Base-by-base conservation (phyloP, 2,113 vertebrate genomes). In the Gracilinanus agilis region DNA sequence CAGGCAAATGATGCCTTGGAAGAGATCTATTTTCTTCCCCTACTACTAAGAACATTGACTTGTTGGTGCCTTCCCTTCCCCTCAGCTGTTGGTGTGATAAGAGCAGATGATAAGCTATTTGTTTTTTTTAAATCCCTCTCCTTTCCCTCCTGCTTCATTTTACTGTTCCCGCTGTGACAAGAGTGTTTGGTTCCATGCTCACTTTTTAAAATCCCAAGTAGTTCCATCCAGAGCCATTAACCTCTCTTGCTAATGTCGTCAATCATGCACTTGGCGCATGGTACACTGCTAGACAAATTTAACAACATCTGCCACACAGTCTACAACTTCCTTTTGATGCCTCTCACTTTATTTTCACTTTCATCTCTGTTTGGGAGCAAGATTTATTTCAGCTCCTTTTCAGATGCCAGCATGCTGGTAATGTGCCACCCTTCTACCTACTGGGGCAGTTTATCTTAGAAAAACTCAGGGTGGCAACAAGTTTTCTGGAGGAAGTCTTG, bases 281-380 rank as follows among this genome's bases (percentile, higher is more conserved):
- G 96, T 95, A 89, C 95, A 97, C 95, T 95, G 98, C 98, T 97
- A 98, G 98, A 98, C 98, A 98, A 98, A 98, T 97, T 97, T 97
- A 97, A 98, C 98, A 98, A 98, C 98, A 98, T 98, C 98, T 98
- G 98, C 97, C 98, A 93, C 0, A 55, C 97, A 97, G 97, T 98
- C 98, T 98, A 94, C 96, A 98, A 98, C 98, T 98, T 98, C 98
- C 98, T 98, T 98, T 98, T 94, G 98, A 98, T 98, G 98, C 97
- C 97, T 98, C 89, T 0, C 98, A 98, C 98, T 98, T 98, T 98
- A 93, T 98, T 99, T 98, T 98, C 98, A 98, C 98, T 98, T 98
- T 97, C 96, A 67, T 98, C 97, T 98, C 97, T 90, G 89, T 95
- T 95, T 94, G 96, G 96, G 97, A 97, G 97, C 94, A 97, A 98